Base-by-base conservation (phyloP, 1,140 invertebrate species). In the Bombyx mandarina region DNA sequence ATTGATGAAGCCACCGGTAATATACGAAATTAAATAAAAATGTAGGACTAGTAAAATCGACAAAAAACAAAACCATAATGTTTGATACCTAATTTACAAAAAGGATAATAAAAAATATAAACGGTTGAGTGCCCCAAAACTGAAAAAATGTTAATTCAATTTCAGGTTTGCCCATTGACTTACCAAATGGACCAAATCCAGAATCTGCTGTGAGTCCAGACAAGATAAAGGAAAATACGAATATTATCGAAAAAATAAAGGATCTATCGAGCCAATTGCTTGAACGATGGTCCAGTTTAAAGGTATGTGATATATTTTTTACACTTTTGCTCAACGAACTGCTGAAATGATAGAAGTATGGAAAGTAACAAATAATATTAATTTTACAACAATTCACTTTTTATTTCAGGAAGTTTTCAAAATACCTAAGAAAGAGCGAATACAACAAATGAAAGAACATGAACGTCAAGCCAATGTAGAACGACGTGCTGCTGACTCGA, bases 351-450 rank as follows among this genome's bases (percentile, higher is more conserved):
- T 10, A 47, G 12, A 18, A 22, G 8, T 12, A 50, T 50, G 12
- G 26, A 0, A 35, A 35, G 26, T 35, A 35, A 35, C 4, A 35
- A 35, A 35, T 35, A 35, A 35, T 1, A 35, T 51, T 4, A 26
- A 52, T 9, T 52, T 9, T 18, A 8, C n/a, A 18, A 12, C 3
- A 45, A 10, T 44, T 18, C 12, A 42, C 45, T 26, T 65, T 45
- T 43, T 53, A 18, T 60, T 74, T 6, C 79, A 90, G 63, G 90
- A 91, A 66, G 92, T 95, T 22, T 99, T 97, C 76, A 92, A 95
- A 80, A 99, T 99, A 73, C 98, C 98, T 8, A 98, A 98, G 82
- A 97, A 97, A 69, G 95, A 98, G 73, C 90, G 96, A 52, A 94
- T 97, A 51, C 94, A 97, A 75, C 94, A 96, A 79, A 96, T 97